Conservation (phyloP, 2,888 invertebrate species). For the Aelia acuminata region DNA sequence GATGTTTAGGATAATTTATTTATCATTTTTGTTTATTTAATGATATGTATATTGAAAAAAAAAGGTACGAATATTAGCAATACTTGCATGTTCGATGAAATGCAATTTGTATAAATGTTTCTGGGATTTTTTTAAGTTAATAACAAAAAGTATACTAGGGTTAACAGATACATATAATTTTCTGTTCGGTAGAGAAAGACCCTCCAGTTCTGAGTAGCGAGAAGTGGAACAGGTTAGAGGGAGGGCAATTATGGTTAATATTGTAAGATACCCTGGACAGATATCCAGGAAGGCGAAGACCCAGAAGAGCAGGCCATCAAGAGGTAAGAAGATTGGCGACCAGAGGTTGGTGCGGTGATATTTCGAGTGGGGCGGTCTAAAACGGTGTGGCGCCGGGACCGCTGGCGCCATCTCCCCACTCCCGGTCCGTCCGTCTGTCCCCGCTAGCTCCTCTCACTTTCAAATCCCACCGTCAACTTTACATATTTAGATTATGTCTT, state of each 20-base stretch:
- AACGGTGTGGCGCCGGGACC: slow-evolving; percentile 51
- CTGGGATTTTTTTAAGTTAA: background rate
- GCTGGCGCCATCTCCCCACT: slow-evolving; percentile 44
- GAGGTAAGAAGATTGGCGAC: slow-evolving; percentile 31
- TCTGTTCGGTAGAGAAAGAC: background rate
- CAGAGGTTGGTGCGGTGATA: slow-evolving; percentile 29
- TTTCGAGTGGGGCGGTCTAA: slow-evolving; percentile 49
- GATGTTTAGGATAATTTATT: too few relatives aligned
- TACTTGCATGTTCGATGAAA: background rate
- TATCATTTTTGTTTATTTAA: too few relatives aligned
- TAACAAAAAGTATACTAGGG: too few relatives aligned
- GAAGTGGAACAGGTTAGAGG: background rate
- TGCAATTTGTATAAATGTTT: background rate
- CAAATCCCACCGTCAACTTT: slow-evolving; percentile 34
- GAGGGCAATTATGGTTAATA: background rate
- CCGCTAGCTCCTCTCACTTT: slow-evolving; percentile 39
- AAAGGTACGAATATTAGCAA: background rate
- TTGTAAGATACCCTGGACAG: background rate
- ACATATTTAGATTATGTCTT: slow-evolving; percentile 45
- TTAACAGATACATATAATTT: too few relatives aligned
- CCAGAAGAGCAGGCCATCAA: background rate
- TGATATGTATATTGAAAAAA: background rate
- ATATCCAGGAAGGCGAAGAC: background rate
- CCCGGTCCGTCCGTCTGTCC: slow-evolving; percentile 22
- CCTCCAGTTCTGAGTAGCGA: background rate